Conservation (phyloP, 2,113 vertebrate species). For the Spilogale gracilis region DNA sequence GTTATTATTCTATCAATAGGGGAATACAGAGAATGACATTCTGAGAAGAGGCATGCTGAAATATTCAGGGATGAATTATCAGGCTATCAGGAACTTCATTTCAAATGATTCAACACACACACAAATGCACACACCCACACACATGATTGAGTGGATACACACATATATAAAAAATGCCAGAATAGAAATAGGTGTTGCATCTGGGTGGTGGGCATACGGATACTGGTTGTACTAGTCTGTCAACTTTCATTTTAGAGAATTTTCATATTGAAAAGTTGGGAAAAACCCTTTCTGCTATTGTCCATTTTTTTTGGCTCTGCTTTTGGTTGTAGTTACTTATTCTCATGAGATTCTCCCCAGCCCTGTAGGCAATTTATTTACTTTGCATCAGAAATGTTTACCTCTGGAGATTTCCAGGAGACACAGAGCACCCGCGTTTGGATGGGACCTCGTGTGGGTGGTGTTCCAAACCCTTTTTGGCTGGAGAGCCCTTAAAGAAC, state of each 20-base stretch:
- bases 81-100: background rate
- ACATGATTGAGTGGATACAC: no score
- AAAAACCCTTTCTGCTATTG: background rate
- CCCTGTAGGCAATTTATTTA: background rate
- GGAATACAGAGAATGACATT: background rate
- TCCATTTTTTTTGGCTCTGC: background rate
- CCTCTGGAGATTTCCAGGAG: background rate
- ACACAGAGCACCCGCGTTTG: background rate
- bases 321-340: slow-evolving; percentile 8
- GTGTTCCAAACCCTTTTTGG: background rate
- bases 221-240: background rate
- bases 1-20: background rate
- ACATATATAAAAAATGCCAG: background rate
- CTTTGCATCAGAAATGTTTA: background rate
- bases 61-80: background rate
- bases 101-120: background rate
- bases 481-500: background rate
- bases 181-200: background rate
- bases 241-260: background rate
- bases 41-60: background rate
- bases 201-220: background rate
- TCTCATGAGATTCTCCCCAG: background rate
- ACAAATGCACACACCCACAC: background rate
- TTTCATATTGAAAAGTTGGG: background rate
- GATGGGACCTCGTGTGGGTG: background rate